Percentiles rank a stretch among this genome's conserved stretches.
Evolutionary conservation across 1,140 invertebrate genomes (phyloP).

Genomic region (Drosophila baimaii): DNA sequence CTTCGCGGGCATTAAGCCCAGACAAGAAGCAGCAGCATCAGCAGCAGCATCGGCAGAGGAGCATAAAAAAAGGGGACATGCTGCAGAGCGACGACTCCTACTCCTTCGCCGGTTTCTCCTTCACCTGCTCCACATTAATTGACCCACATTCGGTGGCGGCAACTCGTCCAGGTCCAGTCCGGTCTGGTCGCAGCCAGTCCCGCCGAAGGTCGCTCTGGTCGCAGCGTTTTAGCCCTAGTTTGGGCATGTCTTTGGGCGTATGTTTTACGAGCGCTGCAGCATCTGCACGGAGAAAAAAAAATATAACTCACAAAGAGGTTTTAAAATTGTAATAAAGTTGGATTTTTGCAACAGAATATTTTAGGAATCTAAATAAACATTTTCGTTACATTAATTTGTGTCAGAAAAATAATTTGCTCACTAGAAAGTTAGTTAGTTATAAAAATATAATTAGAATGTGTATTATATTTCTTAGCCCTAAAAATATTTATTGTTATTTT

Average conservation of each 20-base stretch:
- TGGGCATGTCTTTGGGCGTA: slow-evolving; percentile 32
- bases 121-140: slow-evolving; percentile 67
- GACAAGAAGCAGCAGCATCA: slow-evolving; percentile 28
- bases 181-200: slow-evolving; percentile 17
- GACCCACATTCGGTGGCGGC: slow-evolving; percentile 70
- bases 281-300: slow-evolving; percentile 20
- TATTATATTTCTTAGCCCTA: no score
- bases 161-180: slow-evolving; percentile 51
- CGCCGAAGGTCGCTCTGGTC: slow-evolving; percentile 48
- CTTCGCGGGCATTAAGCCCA: slow-evolving; percentile 62
- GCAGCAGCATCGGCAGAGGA: neutral
- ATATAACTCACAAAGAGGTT: rapidly evolving
- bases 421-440: no score
- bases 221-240: slow-evolving; percentile 28
- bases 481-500: no score
- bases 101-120: slow-evolving; percentile 32
- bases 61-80: slow-evolving; percentile 55
- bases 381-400: no score
- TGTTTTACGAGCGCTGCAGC: slow-evolving; percentile 19
- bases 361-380: no score
- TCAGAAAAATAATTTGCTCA: no score
- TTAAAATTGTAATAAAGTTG: neutral
- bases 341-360: neutral
- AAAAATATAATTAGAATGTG: no score
- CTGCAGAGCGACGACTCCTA: slow-evolving; percentile 38